phyloP scores from a whole-genome alignment of 2,797 vertebrate species.

The Myiotriccus ornatus region DNA sequence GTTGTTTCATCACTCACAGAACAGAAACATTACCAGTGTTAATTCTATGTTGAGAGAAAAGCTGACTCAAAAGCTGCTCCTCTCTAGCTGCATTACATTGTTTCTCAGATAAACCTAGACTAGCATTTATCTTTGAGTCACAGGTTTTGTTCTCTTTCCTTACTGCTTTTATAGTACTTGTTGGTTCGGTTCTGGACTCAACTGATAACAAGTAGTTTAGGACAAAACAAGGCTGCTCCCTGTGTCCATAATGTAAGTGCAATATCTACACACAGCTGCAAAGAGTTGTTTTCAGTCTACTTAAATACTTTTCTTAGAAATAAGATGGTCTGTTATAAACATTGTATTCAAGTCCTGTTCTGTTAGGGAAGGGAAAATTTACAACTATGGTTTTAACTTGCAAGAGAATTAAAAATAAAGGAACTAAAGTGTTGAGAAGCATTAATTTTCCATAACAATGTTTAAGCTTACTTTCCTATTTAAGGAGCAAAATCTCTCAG shows the following conservation, averaged over 20 bases:
- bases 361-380: not conserved
- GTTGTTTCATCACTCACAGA: not conserved
- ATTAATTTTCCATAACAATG: not conserved
- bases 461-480: not conserved
- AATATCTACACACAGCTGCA: not conserved
- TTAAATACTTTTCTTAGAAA: not conserved
- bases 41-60: not conserved
- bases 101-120: slow-evolving; percentile 37
- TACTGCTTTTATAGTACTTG: not conserved
- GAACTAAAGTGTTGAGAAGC: not conserved
- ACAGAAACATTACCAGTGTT: not conserved
- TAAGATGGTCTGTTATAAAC: not conserved
- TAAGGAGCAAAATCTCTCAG: not conserved
- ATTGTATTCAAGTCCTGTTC: not conserved
- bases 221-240: not conserved
- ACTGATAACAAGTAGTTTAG: slow-evolving; percentile 32
- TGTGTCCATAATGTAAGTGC: not conserved
- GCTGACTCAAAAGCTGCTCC: not conserved
- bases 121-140: slow-evolving; percentile 41
- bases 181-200: slow-evolving; percentile 10
- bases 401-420: not conserved
- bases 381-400: not conserved
- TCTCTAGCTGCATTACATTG: not conserved
- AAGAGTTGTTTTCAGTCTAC: not conserved
- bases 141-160: not conserved